Base-by-base conservation (phyloP, 2,888 invertebrate genomes). In the Tineola bisselliella region DNA sequence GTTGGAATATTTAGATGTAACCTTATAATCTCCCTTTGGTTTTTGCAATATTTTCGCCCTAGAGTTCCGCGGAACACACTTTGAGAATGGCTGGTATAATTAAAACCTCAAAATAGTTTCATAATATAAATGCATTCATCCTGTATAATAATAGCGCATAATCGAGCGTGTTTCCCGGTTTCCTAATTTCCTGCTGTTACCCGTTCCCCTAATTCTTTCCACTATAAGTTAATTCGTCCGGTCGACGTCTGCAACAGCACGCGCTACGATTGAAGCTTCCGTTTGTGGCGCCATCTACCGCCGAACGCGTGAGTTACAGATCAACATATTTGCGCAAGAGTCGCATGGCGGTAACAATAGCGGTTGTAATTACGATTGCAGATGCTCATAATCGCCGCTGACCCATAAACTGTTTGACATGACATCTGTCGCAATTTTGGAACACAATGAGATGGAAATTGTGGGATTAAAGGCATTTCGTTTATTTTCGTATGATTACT, bases 301-400 rank as follows among this genome's bases (percentile, higher is more conserved):
- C 15, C 10, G 48, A 17, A 8, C 48, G 17, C 6, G 17, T 17
- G 17, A 48, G 17, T 17, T 6, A 48, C 6, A 38, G 38, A 25
- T 25, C 25, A 25, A 25, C 25, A 25, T 38, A 11, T 15, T 60
- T 60, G 44, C 60, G 48, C 60, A 60, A 60, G 60, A 18, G 30
- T 18, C 43, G 38, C 43, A 13, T 17, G 18, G 25, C 48, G 44
- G 25, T 60, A 38, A 44, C 44, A 30, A 54, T 54, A 25, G 54
- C 54, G 25, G 25, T 48, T 15, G 12, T 54, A 25, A 54, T 54
- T 19, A 18, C 17, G 12, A 25, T 54, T 54, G 17, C 54, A 54
- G 54, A 25, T 25, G 54, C 8, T 25, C 13, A 2, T 54, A 18
- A 48, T 54, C 11, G 19, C 18, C 25, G 5, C 25, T 54, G 54